Conservation (phyloP, 2,888 invertebrate species). For the Spilosoma lubricipeda region DNA sequence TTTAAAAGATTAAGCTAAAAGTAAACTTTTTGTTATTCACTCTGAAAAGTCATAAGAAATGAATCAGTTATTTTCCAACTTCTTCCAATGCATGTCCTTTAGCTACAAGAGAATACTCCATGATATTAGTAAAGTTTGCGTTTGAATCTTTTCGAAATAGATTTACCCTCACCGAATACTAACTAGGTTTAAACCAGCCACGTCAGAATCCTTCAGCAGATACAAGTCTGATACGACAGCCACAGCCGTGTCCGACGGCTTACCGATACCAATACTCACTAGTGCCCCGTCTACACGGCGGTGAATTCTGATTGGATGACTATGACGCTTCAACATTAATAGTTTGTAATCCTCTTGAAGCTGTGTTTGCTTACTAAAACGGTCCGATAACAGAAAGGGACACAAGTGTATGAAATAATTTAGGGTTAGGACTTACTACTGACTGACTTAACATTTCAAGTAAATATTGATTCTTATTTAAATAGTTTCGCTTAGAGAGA, state of each 20-base stretch:
- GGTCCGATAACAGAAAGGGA: constrained; percentile 17
- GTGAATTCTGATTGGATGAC: constrained; percentile 37
- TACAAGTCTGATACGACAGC: neutral
- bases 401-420: neutral
- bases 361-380: constrained; percentile 29
- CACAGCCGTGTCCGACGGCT: neutral
- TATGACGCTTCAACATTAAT: constrained; percentile 36
- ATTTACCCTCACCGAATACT: neutral
- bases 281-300: constrained; percentile 26
- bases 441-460: too few relatives aligned
- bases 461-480: too few relatives aligned
- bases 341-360: constrained; percentile 37
- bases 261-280: constrained; percentile 4
- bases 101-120: neutral
- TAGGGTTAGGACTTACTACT: too few relatives aligned
- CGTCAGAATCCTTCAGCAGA: neutral
- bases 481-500: too few relatives aligned
- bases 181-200: neutral
- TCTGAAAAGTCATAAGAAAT: too few relatives aligned
- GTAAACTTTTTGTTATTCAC: too few relatives aligned
- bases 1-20: too few relatives aligned
- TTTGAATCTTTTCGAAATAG: neutral
- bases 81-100: too few relatives aligned
- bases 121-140: neutral
- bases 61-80: too few relatives aligned